Base-by-base conservation (phyloP, 1,140 invertebrate species). In the Anoplolepis gracilipes region DNA sequence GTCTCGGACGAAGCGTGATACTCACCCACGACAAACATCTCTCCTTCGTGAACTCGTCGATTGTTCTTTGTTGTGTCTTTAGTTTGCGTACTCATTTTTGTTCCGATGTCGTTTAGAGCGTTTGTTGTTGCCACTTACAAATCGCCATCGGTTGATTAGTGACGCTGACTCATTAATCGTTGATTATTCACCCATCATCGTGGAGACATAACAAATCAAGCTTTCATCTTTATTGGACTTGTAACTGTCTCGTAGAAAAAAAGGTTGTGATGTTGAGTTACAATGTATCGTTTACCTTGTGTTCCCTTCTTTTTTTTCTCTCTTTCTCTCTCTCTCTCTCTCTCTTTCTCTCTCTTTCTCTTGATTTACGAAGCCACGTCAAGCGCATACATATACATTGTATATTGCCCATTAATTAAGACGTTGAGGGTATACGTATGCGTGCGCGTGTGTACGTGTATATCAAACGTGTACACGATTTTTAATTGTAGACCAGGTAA, bases 161-260 rank as follows among this genome's bases (percentile, higher is more conserved):
- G 64, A 73, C 76, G 84, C 76, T 77, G 87, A 85, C 42, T 69
- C 28, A 85, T 87, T 55, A 33, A 87, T 57, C 55, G 81, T 86
- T 91, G 85, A 89, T 88, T 87, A 86, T 79, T 89, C 84, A 85
- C 77, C 84, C 75, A 84, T 89, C 75, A 88, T 87, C 86, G 85
- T 86, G 62, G 62, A 87, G 59, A 91, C 61, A 42, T 86, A 42
- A 79, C 79, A 69, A 64, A 84, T 42, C 78, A 61, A 88, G 90
- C 91, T 92, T 92, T 76, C 65, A 84, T 73, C 53, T 86, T 88
- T 75, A 90, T 72, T 84, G 87, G 84, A 88, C 84, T 86, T 87
- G 87, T 91, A 86, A 92, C 86, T 91, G 70, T 92, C 87, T 85
- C 53, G 91, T 92, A 91, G 91, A 91, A 85, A 62, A 85, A 70